phyloP scores from a whole-genome alignment of 2,888 invertebrate species.

The Fragum whitleyi region DNA sequence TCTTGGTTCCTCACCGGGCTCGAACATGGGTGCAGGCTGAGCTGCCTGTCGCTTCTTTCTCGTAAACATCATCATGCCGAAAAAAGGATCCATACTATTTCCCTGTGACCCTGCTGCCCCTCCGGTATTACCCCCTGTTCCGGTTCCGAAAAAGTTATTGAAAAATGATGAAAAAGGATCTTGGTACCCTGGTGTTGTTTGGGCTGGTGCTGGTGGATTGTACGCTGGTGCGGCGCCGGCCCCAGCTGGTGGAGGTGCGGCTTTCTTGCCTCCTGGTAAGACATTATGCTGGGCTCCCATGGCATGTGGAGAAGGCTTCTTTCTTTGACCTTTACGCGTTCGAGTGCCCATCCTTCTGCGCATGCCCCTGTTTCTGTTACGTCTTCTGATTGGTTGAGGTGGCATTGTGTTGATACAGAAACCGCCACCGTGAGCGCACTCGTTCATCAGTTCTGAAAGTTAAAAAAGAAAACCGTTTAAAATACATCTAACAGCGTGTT shows the following conservation, averaged over 20 bases:
- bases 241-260: not conserved
- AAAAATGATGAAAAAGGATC: conserved; percentile 12
- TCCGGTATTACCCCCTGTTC: not conserved
- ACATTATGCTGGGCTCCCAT: conserved; percentile 36
- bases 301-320: conserved; percentile 16
- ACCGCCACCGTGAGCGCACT: conserved; percentile 54
- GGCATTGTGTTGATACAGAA: conserved; percentile 57
- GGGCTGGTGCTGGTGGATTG: not conserved
- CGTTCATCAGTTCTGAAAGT: conserved; percentile 51
- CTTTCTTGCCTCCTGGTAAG: conserved; percentile 30
- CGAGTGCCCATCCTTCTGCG: conserved; percentile 26
- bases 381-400: not conserved
- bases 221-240: conserved; percentile 2
- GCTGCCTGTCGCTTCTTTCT: conserved; percentile 50
- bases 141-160: conserved; percentile 10
- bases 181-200: not conserved
- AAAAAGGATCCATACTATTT: conserved; percentile 34
- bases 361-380: not conserved
- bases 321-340: conserved; percentile 43
- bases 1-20: conserved; percentile 43
- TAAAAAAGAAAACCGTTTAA: not conserved
- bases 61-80: conserved; percentile 27
- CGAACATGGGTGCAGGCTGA: conserved; percentile 17
- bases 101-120: no score
- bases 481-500: not conserved